A percentile compares a stretch with the other conserved stretches of the same genome.
phyloP scores from a whole-genome alignment of 2,113 vertebrate genomes.

The Plestiodon gilberti region DNA sequence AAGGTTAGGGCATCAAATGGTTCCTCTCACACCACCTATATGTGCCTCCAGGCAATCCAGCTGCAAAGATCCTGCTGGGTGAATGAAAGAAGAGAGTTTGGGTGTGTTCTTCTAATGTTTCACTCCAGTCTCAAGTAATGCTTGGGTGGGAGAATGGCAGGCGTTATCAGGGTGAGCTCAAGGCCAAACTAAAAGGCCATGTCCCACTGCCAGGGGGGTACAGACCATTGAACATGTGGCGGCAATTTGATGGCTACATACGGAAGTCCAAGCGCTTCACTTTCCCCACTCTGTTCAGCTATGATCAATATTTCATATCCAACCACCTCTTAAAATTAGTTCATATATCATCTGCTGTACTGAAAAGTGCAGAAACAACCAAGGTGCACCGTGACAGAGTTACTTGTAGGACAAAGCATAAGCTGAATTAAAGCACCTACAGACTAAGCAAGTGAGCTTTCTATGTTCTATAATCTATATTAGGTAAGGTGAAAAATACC shows the following conservation, averaged over 20 bases:
- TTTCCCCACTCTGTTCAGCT: too few species aligned
- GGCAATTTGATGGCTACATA: neutral
- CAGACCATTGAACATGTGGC: neutral
- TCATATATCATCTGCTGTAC: neutral
- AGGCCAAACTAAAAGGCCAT: neutral
- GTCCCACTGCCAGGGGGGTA: neutral
- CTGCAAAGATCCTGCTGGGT: neutral
- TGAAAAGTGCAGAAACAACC: neutral
- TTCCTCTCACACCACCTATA: neutral
- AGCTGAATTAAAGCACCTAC: neutral
- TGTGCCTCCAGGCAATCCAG: neutral
- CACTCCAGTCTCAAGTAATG: neutral
- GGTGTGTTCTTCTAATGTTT: neutral
- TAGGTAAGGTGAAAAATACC: neutral
- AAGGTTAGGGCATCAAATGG: neutral
- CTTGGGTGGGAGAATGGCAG: neutral
- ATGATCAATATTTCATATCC: neutral
- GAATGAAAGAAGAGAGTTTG: neutral
- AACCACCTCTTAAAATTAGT: neutral
- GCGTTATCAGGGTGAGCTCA: neutral
- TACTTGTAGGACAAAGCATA: neutral
- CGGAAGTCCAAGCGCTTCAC: neutral
- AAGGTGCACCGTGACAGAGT: neutral
- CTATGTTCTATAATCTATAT: neutral
- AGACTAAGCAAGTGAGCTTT: neutral